Base-by-base conservation (phyloP, 2,113 vertebrate species). In the Pithys albifrons region DNA sequence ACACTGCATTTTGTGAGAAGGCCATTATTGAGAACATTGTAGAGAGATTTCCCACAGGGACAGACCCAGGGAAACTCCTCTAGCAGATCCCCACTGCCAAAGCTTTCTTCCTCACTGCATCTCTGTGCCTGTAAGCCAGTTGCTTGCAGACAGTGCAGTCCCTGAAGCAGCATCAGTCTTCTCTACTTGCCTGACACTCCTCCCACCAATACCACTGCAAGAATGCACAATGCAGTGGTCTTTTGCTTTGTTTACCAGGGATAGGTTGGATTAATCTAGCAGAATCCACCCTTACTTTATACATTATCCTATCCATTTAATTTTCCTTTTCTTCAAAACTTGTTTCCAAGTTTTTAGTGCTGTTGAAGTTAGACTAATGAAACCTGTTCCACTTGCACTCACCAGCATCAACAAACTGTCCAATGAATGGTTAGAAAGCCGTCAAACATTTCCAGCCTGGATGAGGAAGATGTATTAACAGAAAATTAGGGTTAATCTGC, bases 121-220 rank as follows among this genome's bases (percentile, higher is more conserved):
- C 43, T 91, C 37, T 28, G 29, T 74, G 14, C 29, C 33, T 4
- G 4, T 39, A 28, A 82, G 24, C 9, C 75, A 48, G 27, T 19
- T 78, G 67, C 51, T 78, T 0, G 0, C 69, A 64, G 43, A 43
- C 4, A 1, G 0, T 13, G n/a, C 27, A 64, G 67, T 6, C 8
- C 6, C 52, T 27, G 28, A 75, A 75, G 43, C 48, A 89, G 48
- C 28, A 66, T 13, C 31, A 64, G 19, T 19, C 39, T 66, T 58
- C 57, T 83, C 35, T 62, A 25, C 43, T 78, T 71, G 18, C 29
- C 33, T 62, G 5, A 20, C 18, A 15, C 23, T 65, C 46, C 49
- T 64, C 48, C 41, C 43, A 64, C 48, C 37, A 71, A 27, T 6
- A 33, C 12, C 24, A 25, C 39, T 52, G 51, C 24, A 7, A 25